Base-by-base conservation (phyloP, 2,888 invertebrate species). In the Gibbula magus region DNA sequence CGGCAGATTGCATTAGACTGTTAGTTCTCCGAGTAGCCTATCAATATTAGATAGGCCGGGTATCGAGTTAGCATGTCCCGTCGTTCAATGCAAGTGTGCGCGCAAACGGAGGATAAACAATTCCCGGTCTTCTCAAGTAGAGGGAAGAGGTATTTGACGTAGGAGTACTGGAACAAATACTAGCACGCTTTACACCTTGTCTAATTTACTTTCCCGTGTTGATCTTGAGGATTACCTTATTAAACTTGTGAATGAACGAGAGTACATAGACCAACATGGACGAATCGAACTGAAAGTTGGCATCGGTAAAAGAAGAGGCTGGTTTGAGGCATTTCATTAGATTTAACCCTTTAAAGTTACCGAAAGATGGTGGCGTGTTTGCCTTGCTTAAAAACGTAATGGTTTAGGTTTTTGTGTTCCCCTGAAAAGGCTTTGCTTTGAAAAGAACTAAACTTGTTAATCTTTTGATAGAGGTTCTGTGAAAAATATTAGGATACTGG, bases 21-120 rank as follows among this genome's bases (percentile, higher is more conserved):
- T 61, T 61, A 29, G 61, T 61, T 61, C 61, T 13, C 10, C 25
- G 61, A 18, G 16, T 13, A 18, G 61, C 29, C 61, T 10, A 61
- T 61, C 61, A 61, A 61, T 61, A 61, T 61, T 61, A 61, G 61
- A 61, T 61, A 16, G 61, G 25, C 22, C 61, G 61, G 61, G 61
- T 61, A 61, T 61, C 61, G 29, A 61, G 61, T 22, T 61, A 29
- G 18, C 61, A 61, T 29, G 18, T 25, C 25, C 29, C 29, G 29
- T 61, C 25, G 61, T 61, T 25, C 61, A 29, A 29, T 61, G 25
- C 61, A 18, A 8, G 61, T 61, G 29, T 61, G 29, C 61, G 61
- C 61, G 18, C 61, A 61, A 29, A 25, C 61, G 25, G 29, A 29
- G 61, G 29, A 61, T 61, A 61, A 61, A 61, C 61, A 61, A 16